These are phyloP conservation scores for Polia nebulosa DNA, from an alignment of 2,888 invertebrate species.

Conservation along the genomic window DNA sequence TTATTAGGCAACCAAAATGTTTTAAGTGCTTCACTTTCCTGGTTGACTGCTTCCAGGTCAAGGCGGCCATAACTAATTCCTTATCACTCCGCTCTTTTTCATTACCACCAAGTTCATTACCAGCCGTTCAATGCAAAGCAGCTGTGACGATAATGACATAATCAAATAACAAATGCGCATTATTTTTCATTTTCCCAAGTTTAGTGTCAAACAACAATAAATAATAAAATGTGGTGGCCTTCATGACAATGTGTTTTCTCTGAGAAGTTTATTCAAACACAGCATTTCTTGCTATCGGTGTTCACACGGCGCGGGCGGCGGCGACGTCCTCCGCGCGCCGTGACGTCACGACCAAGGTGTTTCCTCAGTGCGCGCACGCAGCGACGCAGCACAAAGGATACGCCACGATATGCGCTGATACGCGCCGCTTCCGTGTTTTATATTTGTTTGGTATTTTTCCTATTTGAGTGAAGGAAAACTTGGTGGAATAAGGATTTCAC, in stretches of 20 bases:
- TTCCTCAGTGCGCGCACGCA: slow-evolving; percentile 73
- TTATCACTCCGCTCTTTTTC: slow-evolving; percentile 33
- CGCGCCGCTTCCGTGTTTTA: slow-evolving; percentile 71
- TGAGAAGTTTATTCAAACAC: slow-evolving; percentile 57
- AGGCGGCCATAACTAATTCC: slow-evolving; percentile 27
- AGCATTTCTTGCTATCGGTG: slow-evolving; percentile 60
- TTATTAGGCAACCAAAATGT: background rate
- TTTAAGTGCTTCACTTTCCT: slow-evolving; percentile 4
- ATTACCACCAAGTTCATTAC: slow-evolving; percentile 54
- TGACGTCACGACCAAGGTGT: slow-evolving; percentile 70
- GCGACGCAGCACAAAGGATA: slow-evolving; percentile 74
- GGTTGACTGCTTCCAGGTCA: slow-evolving; percentile 34
- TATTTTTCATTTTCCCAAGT: slow-evolving; percentile 47
- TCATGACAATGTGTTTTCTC: slow-evolving; percentile 52
- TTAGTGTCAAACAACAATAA: slow-evolving; percentile 43
- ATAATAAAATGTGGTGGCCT: slow-evolving; percentile 49
- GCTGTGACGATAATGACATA: slow-evolving; percentile 21
- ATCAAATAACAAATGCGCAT: slow-evolving; percentile 47
- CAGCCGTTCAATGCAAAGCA: slow-evolving; percentile 23
- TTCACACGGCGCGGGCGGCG: slow-evolving; percentile 47
- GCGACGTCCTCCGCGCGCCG: slow-evolving; percentile 53
- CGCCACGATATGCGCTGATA: slow-evolving; percentile 70
- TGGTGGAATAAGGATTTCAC: slow-evolving; percentile 29
- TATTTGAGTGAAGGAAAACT: slow-evolving; percentile 64
- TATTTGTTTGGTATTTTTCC: slow-evolving; percentile 68